Evolutionary conservation across 2,797 vertebrate species (phyloP).

Genomic region (Acrocephalus scirpaceus): DNA sequence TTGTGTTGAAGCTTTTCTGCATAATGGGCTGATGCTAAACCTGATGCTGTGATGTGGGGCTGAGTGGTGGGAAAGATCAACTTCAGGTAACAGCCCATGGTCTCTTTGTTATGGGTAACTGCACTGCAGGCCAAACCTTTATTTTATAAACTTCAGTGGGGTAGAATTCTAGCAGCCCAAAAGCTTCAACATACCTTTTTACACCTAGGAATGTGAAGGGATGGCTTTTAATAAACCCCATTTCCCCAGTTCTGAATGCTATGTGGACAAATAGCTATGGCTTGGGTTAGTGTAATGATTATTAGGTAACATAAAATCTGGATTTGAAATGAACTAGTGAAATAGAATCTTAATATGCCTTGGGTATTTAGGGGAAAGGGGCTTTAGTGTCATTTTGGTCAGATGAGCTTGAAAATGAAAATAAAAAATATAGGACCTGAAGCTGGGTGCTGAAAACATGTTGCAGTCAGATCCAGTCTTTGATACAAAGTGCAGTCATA

Average conservation of each 20-base stretch:
- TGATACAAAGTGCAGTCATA: not conserved
- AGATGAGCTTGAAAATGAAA: not conserved
- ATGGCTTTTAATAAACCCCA: not conserved
- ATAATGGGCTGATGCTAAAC: not conserved
- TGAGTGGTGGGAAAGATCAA: not conserved
- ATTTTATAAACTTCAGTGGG: not conserved
- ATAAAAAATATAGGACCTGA: not conserved
- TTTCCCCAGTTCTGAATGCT: not conserved
- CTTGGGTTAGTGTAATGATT: not conserved
- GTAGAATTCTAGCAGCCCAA: not conserved
- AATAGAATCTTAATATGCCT: not conserved
- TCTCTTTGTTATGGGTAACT: not conserved
- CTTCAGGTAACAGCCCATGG: not conserved
- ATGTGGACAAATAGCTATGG: not conserved
- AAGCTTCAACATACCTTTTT: not conserved
- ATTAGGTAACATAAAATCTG: not conserved
- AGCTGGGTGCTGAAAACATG: not conserved
- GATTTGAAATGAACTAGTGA: not conserved
- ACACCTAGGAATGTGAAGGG: not conserved
- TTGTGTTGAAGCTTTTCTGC: not conserved
- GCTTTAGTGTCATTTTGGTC: not conserved
- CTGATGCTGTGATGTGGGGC: not conserved
- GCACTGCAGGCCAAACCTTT: not conserved
- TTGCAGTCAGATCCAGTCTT: not conserved
- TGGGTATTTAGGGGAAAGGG: not conserved